phyloP scores from a whole-genome alignment of 2,888 invertebrate genomes.

The Tenthredo distinguenda region DNA sequence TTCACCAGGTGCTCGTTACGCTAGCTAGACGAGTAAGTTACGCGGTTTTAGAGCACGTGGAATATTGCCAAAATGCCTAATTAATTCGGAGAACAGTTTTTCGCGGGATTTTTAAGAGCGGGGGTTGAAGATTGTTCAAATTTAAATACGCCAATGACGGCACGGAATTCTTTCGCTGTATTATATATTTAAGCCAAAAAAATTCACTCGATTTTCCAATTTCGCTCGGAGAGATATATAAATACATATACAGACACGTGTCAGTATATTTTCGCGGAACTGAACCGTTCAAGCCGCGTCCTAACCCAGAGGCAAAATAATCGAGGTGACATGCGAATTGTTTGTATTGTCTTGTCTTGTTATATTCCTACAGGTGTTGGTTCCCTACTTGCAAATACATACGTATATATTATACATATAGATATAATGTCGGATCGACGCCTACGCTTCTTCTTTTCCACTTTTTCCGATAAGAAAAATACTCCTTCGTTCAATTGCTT shows the following conservation, averaged over 20 bases:
- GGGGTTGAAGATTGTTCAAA: background rate
- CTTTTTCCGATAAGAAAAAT: background rate
- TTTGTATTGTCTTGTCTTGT: constrained; percentile 20
- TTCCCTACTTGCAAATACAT: background rate
- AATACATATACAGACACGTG: background rate
- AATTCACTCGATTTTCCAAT: constrained; percentile 11
- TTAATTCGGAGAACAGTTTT: constrained; percentile 24
- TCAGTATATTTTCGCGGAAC: background rate
- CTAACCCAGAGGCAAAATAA: constrained; percentile 16
- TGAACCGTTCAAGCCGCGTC: background rate
- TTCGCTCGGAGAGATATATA: background rate
- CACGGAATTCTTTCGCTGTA: background rate
- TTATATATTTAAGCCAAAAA: background rate
- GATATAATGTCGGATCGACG: background rate
- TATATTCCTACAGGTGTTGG: constrained; percentile 4
- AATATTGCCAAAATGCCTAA: constrained; percentile 53
- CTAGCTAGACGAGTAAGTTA: constrained; percentile 19
- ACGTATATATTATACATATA: background rate
- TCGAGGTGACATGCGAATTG: constrained; percentile 13
- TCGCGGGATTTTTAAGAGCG: background rate
- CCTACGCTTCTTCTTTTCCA: background rate
- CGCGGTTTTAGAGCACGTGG: constrained; percentile 46
- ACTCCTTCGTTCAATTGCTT: background rate
- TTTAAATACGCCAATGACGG: constrained; percentile 4
- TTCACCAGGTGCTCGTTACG: constrained; percentile 54